phyloP scores from a whole-genome alignment of 2,888 invertebrate genomes.

The Podotricha telesiphe region DNA sequence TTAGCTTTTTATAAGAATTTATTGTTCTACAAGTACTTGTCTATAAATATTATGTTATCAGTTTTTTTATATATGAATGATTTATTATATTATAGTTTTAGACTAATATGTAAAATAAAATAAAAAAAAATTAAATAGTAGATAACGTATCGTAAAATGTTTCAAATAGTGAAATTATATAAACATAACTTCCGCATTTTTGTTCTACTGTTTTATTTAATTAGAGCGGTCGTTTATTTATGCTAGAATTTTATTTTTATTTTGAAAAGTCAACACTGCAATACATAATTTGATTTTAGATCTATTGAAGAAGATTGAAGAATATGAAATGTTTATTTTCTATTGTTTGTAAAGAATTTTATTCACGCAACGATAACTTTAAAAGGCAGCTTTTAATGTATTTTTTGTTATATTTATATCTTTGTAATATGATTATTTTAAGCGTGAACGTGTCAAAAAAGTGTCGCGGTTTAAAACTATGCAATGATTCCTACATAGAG shows the following conservation, averaged over 20 bases:
- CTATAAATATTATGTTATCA: neutral
- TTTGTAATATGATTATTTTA: neutral
- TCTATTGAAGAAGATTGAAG: no score
- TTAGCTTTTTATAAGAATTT: conserved; percentile 8
- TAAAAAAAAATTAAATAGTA: no score
- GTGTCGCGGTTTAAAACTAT: no score
- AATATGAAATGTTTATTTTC: no score
- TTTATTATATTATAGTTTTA: neutral
- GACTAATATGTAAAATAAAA: neutral
- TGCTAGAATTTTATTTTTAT: no score
- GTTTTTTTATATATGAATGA: neutral
- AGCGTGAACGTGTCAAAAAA: neutral
- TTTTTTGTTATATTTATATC: neutral
- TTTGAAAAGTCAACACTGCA: no score
- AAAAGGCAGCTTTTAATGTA: neutral
- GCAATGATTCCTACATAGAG: neutral
- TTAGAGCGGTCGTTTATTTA: no score
- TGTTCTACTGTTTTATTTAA: neutral
- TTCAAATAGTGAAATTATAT: neutral
- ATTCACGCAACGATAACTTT: no score
- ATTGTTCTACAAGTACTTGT: neutral
- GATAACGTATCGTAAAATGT: no score
- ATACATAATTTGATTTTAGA: no score
- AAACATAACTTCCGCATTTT: neutral
- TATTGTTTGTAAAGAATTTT: no score